phyloP scores from a whole-genome alignment of 2,888 invertebrate genomes.

The Suillia variegata region DNA sequence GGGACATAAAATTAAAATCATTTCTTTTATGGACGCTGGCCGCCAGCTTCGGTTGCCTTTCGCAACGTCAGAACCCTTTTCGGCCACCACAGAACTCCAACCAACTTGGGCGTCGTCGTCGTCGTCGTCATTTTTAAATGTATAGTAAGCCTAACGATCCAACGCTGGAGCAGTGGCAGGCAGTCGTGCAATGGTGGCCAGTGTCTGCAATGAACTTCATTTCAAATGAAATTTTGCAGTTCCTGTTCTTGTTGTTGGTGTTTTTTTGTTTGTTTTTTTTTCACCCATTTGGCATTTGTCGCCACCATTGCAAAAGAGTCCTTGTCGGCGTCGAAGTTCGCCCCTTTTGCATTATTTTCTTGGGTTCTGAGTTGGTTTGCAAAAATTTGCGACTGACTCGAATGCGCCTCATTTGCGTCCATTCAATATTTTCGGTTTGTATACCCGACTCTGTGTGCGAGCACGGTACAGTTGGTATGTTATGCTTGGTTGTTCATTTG shows the following conservation, averaged over 20 bases:
- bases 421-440: conserved; percentile 21
- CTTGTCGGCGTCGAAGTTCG: not conserved
- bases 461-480: too few relatives aligned
- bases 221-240: conserved; percentile 7
- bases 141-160: conserved; percentile 51
- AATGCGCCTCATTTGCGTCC: conserved; percentile 27
- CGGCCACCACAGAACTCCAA: conserved; percentile 35
- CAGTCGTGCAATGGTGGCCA: not conserved
- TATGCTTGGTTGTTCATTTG: too few relatives aligned
- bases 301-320: too few relatives aligned
- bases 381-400: not conserved
- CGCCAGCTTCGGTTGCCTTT: conserved; percentile 7
- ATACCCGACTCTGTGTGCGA: too few relatives aligned
- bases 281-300: not conserved
- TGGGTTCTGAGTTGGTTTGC: not conserved
- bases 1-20: conserved; percentile 43
- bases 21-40: conserved; percentile 15
- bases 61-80: conserved; percentile 7
- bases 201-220: conserved; percentile 18
- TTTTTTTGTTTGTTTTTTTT: not conserved
- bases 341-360: conserved; percentile 11
- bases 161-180: conserved; percentile 20
- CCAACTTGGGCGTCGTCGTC: too few relatives aligned
- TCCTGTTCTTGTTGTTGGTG: not conserved
- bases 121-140: conserved; percentile 41